Conservation (phyloP, 1,140 invertebrate species). For the Periplaneta americana region DNA sequence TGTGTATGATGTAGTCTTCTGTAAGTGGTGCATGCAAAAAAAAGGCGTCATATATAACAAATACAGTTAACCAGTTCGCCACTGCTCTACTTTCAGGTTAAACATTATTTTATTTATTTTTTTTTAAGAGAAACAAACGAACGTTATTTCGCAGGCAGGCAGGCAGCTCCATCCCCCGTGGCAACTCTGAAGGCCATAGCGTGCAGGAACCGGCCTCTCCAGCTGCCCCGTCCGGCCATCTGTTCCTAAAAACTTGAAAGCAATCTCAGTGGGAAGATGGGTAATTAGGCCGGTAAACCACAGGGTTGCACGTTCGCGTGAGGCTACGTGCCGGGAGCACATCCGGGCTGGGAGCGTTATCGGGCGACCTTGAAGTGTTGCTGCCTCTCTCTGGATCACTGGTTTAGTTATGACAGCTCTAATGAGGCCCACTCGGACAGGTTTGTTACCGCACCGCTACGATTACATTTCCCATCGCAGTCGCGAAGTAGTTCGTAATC, state of each 20-base stretch:
- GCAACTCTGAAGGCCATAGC: not conserved
- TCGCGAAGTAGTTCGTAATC: too few species aligned
- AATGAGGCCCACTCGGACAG: too few species aligned
- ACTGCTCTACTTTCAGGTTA: not conserved
- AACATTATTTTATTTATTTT: too few species aligned
- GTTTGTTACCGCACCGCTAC: too few species aligned
- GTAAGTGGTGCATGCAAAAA: too few species aligned
- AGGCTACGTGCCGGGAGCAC: too few species aligned
- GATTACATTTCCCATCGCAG: too few species aligned
- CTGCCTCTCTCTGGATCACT: not conserved
- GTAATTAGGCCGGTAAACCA: not conserved
- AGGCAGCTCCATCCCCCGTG: too few species aligned
- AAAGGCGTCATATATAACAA: too few species aligned
- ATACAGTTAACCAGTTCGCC: not conserved
- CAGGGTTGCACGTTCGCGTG: not conserved
- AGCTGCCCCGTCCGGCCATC: too few species aligned
- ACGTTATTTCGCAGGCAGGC: not conserved
- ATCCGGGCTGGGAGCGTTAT: not conserved
- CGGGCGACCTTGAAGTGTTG: not conserved
- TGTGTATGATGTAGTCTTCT: too few species aligned
- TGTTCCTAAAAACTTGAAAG: not conserved
- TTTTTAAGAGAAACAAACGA: not conserved
- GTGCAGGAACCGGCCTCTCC: not conserved
- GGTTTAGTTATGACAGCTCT: not conserved
- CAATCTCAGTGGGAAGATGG: not conserved